Conservation (phyloP, 2,888 invertebrate genomes). For the Rhodophaea formosa region DNA sequence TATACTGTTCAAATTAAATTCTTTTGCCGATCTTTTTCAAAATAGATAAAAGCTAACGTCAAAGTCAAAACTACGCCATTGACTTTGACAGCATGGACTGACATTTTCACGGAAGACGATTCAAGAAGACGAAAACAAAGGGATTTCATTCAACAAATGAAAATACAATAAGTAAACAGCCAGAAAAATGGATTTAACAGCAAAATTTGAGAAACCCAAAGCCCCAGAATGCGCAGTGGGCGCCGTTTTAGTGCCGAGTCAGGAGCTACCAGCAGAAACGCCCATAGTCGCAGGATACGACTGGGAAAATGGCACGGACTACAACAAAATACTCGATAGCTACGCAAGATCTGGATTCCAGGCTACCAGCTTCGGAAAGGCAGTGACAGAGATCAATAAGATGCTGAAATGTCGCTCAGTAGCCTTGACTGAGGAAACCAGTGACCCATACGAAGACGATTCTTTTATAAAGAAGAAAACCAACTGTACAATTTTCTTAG, state of each 20-base stretch:
- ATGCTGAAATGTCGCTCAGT: conserved; percentile 91
- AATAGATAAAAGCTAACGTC: too few species aligned
- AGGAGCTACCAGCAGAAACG: conserved; percentile 83
- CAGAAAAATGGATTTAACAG: conserved; percentile 51
- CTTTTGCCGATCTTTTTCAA: neutral
- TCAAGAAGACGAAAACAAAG: neutral
- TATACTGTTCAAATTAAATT: neutral
- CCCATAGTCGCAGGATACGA: conserved; percentile 92
- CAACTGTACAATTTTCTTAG: conserved; percentile 97
- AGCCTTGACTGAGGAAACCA: conserved; percentile 84
- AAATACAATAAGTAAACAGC: neutral
- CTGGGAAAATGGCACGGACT: conserved; percentile 94
- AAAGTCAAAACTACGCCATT: neutral
- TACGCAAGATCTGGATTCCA: conserved; percentile 96
- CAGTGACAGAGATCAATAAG: conserved; percentile 94
- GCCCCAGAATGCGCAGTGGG: conserved; percentile 82
- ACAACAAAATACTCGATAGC: conserved; percentile 89
- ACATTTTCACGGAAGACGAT: neutral
- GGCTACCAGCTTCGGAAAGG: conserved; percentile 96
- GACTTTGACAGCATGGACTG: neutral
- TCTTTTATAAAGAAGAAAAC: conserved; percentile 88
- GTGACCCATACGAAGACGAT: conserved; percentile 87
- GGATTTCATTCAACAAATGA: neutral
- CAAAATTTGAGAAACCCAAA: conserved; percentile 45
- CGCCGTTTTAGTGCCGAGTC: conserved; percentile 87